Evolutionary conservation across 2,797 vertebrate species (phyloP).

Genomic region (Sebastes hubbsi): DNA sequence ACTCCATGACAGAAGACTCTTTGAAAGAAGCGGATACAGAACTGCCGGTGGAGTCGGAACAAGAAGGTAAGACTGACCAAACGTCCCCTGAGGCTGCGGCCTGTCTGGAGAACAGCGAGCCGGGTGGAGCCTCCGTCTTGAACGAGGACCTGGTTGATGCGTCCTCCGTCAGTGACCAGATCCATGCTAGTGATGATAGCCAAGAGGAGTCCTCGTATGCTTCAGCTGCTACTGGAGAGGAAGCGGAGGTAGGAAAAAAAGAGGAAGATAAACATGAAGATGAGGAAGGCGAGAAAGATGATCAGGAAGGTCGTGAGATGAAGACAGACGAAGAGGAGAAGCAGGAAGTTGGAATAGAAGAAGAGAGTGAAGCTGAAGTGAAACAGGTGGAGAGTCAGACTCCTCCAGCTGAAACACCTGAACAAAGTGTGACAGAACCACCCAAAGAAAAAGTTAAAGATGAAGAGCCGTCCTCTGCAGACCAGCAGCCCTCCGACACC

Average conservation of each 20-base stretch:
- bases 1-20: slow-evolving; percentile 46
- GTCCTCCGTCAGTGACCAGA: slow-evolving; percentile 60
- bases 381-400: slow-evolving; percentile 24
- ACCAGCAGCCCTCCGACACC: slow-evolving; percentile 38
- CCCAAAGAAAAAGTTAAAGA: slow-evolving; percentile 34
- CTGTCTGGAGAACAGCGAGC: slow-evolving; percentile 52
- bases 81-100: slow-evolving; percentile 51
- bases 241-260: slow-evolving; percentile 19
- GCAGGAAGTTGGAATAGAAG: slow-evolving; percentile 15
- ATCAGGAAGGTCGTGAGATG: slow-evolving; percentile 10
- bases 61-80: slow-evolving; percentile 48
- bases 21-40: slow-evolving; percentile 44
- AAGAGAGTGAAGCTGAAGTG: slow-evolving; percentile 26
- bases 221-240: slow-evolving; percentile 50
- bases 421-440: slow-evolving; percentile 42
- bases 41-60: slow-evolving; percentile 11
- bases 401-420: slow-evolving; percentile 15
- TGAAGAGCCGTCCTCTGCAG: slow-evolving; percentile 39
- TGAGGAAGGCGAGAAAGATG: slow-evolving; percentile 13
- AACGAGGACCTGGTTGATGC: slow-evolving; percentile 66
- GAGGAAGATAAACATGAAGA: slow-evolving; percentile 22
- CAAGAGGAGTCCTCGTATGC: slow-evolving; percentile 62
- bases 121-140: slow-evolving; percentile 61
- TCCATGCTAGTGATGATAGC: slow-evolving; percentile 51
- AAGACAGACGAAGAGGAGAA: slow-evolving; percentile 20